phyloP scores from a whole-genome alignment of 1,140 invertebrate genomes.

The Armadillidium nasatum region DNA sequence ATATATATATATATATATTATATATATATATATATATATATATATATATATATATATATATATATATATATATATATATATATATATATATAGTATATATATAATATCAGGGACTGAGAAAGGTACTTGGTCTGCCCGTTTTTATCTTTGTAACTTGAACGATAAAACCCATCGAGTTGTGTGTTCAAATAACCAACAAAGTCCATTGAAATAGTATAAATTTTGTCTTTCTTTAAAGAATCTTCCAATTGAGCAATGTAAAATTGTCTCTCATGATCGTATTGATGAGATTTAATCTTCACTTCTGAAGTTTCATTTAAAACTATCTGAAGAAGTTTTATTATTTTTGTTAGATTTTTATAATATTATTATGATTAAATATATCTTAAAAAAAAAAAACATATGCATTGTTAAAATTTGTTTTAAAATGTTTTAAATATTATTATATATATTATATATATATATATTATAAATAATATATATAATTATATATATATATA shows the following conservation, averaged over 20 bases:
- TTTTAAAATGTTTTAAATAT: too few relatives aligned
- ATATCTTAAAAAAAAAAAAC: too few relatives aligned
- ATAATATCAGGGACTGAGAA: not conserved
- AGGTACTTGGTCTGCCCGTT: not conserved
- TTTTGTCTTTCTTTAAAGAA: constrained; percentile 58
- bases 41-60: not conserved
- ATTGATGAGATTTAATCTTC: constrained; percentile 5
- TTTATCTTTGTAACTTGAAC: constrained; percentile 69
- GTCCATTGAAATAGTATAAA: constrained; percentile 64
- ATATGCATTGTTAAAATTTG: too few relatives aligned
- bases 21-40: not conserved
- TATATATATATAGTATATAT: too few relatives aligned
- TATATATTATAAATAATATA: too few relatives aligned
- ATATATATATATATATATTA: not conserved
- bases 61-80: not conserved
- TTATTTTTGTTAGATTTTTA: too few relatives aligned
- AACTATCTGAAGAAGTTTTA: too few relatives aligned
- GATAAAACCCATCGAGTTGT: constrained; percentile 90
- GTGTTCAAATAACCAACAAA: constrained; percentile 84
- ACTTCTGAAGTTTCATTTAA: too few relatives aligned
- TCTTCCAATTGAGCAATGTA: constrained; percentile 62
- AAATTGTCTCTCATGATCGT: constrained; percentile 66
- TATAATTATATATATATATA: too few relatives aligned
- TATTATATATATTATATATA: too few relatives aligned
- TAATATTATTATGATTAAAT: too few relatives aligned